phyloP scores from a whole-genome alignment of 2,113 vertebrate species.

The Apaloderma vittatum region DNA sequence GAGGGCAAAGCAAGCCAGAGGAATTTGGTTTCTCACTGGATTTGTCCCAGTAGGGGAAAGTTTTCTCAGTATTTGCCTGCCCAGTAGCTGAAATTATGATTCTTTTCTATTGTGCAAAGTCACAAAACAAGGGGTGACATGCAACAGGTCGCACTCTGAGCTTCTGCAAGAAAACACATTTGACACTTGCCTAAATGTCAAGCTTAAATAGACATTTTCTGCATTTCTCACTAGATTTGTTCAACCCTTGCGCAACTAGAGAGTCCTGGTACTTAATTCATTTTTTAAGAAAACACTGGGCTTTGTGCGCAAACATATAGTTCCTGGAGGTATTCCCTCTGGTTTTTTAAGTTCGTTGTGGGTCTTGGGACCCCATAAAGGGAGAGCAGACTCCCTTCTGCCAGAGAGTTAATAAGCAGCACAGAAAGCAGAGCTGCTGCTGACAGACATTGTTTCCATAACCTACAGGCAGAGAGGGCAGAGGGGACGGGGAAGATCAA shows the following conservation, averaged over 20 bases:
- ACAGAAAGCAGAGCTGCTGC: constrained; percentile 39
- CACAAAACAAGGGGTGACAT: not conserved
- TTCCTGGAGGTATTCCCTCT: not conserved
- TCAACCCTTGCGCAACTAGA: not conserved
- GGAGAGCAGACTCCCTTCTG: not conserved
- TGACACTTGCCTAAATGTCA: not conserved
- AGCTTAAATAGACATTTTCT: not conserved
- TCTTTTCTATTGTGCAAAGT: not conserved
- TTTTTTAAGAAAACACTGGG: not conserved
- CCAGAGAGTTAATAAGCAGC: constrained; percentile 31
- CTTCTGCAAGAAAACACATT: not conserved
- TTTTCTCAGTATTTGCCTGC: not conserved
- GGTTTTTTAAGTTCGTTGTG: not conserved
- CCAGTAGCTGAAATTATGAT: not conserved
- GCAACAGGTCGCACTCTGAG: not conserved
- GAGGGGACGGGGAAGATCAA: constrained; percentile 44
- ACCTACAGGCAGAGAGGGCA: constrained; percentile 48
- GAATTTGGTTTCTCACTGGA: not conserved
- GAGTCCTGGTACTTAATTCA: not conserved
- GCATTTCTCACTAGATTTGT: not conserved
- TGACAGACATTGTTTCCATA: constrained; percentile 69
- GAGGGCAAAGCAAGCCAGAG: not conserved
- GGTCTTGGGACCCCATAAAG: constrained; percentile 30
- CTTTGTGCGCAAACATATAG: not conserved
- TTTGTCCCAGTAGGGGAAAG: not conserved